phyloP scores from a whole-genome alignment of 2,797 vertebrate species.

The Knipowitschia caucasica region DNA sequence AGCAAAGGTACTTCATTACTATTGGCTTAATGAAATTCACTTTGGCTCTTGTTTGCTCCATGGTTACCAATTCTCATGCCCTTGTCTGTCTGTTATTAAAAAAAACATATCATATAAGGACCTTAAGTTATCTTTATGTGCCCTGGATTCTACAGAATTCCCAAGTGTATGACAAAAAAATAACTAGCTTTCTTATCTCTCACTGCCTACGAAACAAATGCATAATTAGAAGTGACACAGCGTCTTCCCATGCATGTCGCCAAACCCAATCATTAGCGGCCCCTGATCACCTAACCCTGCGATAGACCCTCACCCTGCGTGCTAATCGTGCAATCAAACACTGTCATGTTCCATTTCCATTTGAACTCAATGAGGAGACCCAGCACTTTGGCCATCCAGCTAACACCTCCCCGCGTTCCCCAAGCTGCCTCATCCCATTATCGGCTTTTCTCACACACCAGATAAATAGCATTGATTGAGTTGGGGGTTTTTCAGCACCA shows the following conservation, averaged over 20 bases:
- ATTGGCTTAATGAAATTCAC: too few relatives aligned
- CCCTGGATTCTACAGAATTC: too few relatives aligned
- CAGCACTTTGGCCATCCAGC: slow-evolving; percentile 42
- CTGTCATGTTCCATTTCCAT: slow-evolving; percentile 60
- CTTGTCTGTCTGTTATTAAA: too few relatives aligned
- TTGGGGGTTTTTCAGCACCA: slow-evolving; percentile 51
- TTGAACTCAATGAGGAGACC: slow-evolving; percentile 61
- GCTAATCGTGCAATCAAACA: slow-evolving; percentile 56
- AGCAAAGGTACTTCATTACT: too few relatives aligned
- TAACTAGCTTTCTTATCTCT: too few relatives aligned
- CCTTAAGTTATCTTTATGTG: too few relatives aligned
- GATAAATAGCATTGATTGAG: slow-evolving; percentile 76
- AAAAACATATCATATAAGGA: too few relatives aligned
- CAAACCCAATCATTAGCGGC: slow-evolving; percentile 10
- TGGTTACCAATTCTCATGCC: too few relatives aligned
- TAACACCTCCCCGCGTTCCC: slow-evolving; percentile 42
- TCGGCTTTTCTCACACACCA: slow-evolving; percentile 66
- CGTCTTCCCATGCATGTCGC: slow-evolving; percentile 14
- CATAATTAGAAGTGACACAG: slow-evolving; percentile 13
- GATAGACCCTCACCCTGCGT: slow-evolving; percentile 41
- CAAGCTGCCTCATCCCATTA: slow-evolving; percentile 67
- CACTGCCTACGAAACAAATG: slow-evolving; percentile 10
- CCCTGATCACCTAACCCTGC: slow-evolving; percentile 37
- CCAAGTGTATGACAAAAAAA: too few relatives aligned
- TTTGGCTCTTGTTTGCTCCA: too few relatives aligned